Evolutionary conservation across 2,888 invertebrate genomes (phyloP).

Genomic region (Chrysolina oricalcia): DNA sequence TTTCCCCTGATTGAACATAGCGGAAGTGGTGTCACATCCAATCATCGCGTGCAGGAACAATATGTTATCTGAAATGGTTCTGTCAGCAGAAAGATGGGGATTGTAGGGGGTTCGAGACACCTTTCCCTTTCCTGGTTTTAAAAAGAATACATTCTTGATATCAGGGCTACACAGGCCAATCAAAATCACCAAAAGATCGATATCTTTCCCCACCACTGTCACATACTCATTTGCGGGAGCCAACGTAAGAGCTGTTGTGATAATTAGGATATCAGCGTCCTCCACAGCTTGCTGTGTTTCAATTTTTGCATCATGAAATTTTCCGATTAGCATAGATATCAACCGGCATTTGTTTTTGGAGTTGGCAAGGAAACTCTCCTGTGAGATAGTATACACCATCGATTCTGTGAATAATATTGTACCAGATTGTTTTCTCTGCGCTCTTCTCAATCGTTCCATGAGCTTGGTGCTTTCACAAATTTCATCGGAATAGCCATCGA

Average conservation of each 20-base stretch:
- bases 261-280: no score
- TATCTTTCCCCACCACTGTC: conserved; percentile 8
- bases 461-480: background rate
- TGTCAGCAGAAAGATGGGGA: no score
- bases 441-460: no score
- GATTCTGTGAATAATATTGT: background rate
- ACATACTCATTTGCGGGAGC: no score
- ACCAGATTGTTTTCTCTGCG: background rate
- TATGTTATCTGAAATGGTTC: no score
- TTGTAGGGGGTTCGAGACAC: no score
- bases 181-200: conserved; percentile 21
- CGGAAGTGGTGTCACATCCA: no score
- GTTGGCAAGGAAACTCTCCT: conserved; percentile 15
- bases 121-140: conserved; percentile 35
- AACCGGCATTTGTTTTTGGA: no score
- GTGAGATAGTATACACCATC: background rate
- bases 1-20: no score
- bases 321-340: background rate
- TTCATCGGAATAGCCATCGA: conserved; percentile 16
- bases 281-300: conserved; percentile 17
- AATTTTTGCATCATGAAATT: no score
- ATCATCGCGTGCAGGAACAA: no score
- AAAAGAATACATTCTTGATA: conserved; percentile 31
- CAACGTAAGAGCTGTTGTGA: no score
- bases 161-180: conserved; percentile 36